Evolutionary conservation across 2,797 vertebrate genomes (phyloP), one percentile per base, ranked within the genome.

Genomic region (Poliocrania exsul): DNA sequence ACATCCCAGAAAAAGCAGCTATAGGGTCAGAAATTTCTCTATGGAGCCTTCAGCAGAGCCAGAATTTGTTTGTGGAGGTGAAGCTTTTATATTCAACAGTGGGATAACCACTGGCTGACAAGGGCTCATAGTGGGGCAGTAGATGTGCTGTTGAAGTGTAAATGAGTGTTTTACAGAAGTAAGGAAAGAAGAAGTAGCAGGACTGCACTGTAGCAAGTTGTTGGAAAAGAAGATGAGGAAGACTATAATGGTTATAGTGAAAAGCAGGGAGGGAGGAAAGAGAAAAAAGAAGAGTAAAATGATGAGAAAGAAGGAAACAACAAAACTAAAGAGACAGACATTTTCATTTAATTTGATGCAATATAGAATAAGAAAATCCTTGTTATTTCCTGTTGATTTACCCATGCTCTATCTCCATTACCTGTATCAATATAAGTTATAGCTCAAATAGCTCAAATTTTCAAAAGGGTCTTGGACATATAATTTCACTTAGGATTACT

Each of bases 51-150:
- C 57, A 74, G 17, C 13, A 61, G 11, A 83, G 21, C 6, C 40
- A 33, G 33, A 37, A 12, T 57, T 65, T 33, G 5, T 75, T 61
- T 64, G 74, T 57, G 31, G 25, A 78, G 10, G 4, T 12, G 6
- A 61, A 81, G 31, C 17, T 2, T 64, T 56, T 56, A 13, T 78
- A 16, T 60, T 74, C 42, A 37, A 1, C 15, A 5, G 0, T 64
- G 19, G 3, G 37, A 10, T 28, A 61, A 83, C 2, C 26, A 51
- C n/a, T 35, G 29, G 4, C 16, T 71, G 46, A 35, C 16, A 61
- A 57, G 23, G 13, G 47, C n/a, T 81, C 18, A 13, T 26, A 49
- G 26, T 0, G 0, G 24, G 14, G 17, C 21, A 81, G 23, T 3
- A 84, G 9, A 8, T 13, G 29, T n/a, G 25, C 9, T 26, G 10